A percentile compares a stretch with the other conserved stretches of the same genome.
These are phyloP conservation scores for Labroides dimidiatus DNA, from an alignment of 2,797 vertebrate species.

Conservation along the genomic window DNA sequence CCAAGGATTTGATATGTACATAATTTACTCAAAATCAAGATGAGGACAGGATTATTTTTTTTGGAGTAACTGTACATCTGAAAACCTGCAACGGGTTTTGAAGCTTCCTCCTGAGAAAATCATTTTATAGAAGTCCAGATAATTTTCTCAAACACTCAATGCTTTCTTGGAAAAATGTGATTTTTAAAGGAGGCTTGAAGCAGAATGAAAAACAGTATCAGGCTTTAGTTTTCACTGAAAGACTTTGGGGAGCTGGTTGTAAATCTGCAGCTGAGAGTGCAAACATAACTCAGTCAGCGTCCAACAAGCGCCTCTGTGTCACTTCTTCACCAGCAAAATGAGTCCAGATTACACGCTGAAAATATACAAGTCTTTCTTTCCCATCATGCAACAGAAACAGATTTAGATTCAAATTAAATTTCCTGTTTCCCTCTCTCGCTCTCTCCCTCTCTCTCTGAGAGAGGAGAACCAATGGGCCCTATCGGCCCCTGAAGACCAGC, in stretches of 20 bases:
- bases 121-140: no score
- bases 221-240: conserved; percentile 24
- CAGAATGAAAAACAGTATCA: background rate
- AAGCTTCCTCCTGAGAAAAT: no score
- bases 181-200: background rate
- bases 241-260: conserved; percentile 28
- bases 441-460: conserved; percentile 44
- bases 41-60: no score
- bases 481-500: conserved; percentile 70
- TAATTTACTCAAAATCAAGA: no score
- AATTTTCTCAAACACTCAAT: no score
- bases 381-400: conserved; percentile 30
- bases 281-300: conserved; percentile 9
- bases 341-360: background rate
- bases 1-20: no score
- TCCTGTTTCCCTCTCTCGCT: background rate
- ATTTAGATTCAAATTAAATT: conserved; percentile 28
- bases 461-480: conserved; percentile 71
- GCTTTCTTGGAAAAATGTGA: background rate
- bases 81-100: no score
- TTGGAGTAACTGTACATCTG: no score
- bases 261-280: conserved; percentile 21
- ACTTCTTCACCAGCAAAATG: background rate
- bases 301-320: background rate
- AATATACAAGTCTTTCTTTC: conserved; percentile 8